These are phyloP conservation scores for Loriculus beryllinus DNA, from an alignment of 2,797 vertebrate species.

Conservation along the genomic window DNA sequence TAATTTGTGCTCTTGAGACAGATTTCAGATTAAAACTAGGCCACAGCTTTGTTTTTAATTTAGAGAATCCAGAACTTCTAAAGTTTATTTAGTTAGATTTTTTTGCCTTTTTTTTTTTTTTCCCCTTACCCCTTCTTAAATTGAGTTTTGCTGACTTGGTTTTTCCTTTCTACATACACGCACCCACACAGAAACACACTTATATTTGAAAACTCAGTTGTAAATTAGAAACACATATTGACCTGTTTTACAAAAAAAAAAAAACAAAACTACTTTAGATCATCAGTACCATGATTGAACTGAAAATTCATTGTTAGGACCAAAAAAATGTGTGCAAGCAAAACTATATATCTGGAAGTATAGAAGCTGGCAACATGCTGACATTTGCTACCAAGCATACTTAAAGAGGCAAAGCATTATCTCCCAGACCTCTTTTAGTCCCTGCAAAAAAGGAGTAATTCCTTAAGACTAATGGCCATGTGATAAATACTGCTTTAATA, in stretches of 20 bases:
- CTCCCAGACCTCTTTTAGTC: neutral
- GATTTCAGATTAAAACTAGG: constrained; percentile 67
- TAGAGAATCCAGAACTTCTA: constrained; percentile 63
- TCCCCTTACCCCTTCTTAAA: neutral
- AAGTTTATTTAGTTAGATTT: constrained; percentile 52
- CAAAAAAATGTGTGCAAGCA: neutral
- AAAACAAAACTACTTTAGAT: neutral
- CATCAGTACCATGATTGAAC: neutral
- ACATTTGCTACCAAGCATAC: neutral
- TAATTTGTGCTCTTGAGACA: constrained; percentile 74
- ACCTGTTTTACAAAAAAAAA: neutral
- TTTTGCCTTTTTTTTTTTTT: neutral
- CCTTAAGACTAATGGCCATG: neutral
- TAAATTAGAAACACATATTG: constrained; percentile 39
- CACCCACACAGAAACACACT: constrained; percentile 15
- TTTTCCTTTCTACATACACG: constrained; percentile 64
- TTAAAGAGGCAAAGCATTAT: neutral
- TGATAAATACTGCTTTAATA: neutral
- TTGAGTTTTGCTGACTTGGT: constrained; percentile 58
- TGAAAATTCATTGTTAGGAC: neutral
- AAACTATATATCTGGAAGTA: neutral
- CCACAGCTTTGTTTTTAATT: constrained; percentile 73
- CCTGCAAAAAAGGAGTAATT: neutral
- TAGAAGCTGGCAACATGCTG: neutral
- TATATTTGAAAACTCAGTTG: constrained; percentile 7